Conservation (phyloP, 2,888 invertebrate genomes). For the Gnatocerus cornutus region DNA sequence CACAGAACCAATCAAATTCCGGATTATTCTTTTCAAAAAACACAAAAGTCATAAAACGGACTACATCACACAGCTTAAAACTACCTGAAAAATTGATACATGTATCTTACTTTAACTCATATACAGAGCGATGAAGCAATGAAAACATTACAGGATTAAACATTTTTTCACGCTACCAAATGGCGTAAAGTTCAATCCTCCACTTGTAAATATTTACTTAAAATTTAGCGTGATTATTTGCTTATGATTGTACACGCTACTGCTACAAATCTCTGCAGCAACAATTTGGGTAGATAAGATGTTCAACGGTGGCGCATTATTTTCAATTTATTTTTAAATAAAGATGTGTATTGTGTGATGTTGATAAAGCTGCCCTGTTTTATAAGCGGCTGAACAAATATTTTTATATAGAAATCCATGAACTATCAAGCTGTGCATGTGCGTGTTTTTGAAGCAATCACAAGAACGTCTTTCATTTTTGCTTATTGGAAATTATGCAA, state of each 20-base stretch:
- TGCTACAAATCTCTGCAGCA: not conserved
- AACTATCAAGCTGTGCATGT: too few relatives aligned
- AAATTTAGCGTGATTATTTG: conserved; percentile 4
- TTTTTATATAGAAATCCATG: too few relatives aligned
- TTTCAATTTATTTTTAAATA: too few relatives aligned
- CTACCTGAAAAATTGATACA: not conserved
- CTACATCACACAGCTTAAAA: not conserved
- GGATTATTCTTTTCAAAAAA: conserved; percentile 1
- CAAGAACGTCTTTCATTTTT: too few relatives aligned
- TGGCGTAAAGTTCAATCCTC: not conserved
- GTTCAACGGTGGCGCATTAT: too few relatives aligned
- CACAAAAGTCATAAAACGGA: not conserved
- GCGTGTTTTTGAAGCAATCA: too few relatives aligned
- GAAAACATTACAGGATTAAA: not conserved
- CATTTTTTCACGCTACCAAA: not conserved
- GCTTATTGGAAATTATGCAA: too few relatives aligned
- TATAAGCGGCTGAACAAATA: too few relatives aligned
- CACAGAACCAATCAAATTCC: conserved; percentile 5
- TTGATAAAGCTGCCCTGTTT: too few relatives aligned
- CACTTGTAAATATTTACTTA: conserved; percentile 1
- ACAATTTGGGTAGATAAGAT: too few relatives aligned
- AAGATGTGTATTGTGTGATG: too few relatives aligned
- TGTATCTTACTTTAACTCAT: not conserved
- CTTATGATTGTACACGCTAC: not conserved
- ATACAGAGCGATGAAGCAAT: not conserved